Base-by-base conservation (phyloP, 2,113 vertebrate genomes). In the Alligator mississippiensis region DNA sequence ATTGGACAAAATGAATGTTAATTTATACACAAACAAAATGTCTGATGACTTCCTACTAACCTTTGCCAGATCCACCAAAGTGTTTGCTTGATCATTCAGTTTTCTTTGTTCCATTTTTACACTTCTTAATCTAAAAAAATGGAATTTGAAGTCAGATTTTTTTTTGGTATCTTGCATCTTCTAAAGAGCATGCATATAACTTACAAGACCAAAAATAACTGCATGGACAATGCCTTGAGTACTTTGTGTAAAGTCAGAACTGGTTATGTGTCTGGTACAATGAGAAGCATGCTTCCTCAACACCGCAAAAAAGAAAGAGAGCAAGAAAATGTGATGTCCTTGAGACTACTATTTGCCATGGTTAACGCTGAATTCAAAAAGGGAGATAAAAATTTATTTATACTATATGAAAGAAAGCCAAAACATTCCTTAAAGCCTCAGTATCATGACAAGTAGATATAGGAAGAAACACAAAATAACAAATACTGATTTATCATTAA, bases 101-200 rank as follows among this genome's bases (percentile, higher is more conserved):
- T 99, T 99, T 96, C 99, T 99, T 98, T 99, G 99, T 97, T 99
- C 99, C 99, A 99, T 99, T 99, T 99, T 99, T 97, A 99, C 99
- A 98, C 99, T 99, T 99, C 99, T 98, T 98, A 99, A 99, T 98
- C 99, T 99, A 98, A 98, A 98, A 98, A 99, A 98, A 98, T 94
- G 98, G 98, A 98, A 98, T 97, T 97, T 96, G 93, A 98, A 97
- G 98, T 98, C 97, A 98, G 97, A 88, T 88, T 86, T 79, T 85
- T 94, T 61, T 82, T 79, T 76, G 78, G 21, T 30, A 63, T 16
- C 60, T 74, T 55, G 88, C 14, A 38, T 89, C 83, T 96, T 96
- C 83, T 92, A 97, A 91, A 97, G 75, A 95, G 97, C 98, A 99
- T 99, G 99, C 99, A 99, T 97, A 98, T 97, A 98, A 97, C 92